Evolutionary conservation across 2,113 vertebrate genomes (phyloP).

Genomic region (chimpanzee (Pan troglodytes)): DNA sequence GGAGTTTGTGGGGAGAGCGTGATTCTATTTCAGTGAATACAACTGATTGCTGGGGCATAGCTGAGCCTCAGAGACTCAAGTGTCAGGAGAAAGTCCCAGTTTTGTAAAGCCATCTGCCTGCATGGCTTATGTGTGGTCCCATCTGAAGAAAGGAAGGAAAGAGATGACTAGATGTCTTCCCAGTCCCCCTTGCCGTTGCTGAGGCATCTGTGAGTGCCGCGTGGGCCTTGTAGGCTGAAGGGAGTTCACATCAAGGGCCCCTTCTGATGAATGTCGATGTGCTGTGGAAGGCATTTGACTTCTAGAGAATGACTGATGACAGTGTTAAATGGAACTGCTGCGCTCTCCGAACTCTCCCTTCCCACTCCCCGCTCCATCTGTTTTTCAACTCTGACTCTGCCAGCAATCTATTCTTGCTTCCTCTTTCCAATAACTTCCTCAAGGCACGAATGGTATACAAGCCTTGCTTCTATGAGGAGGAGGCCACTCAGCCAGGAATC

Average conservation of each 20-base stretch:
- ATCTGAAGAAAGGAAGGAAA: not conserved
- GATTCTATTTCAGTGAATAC: not conserved
- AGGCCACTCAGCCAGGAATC: not conserved
- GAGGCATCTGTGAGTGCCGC: not conserved
- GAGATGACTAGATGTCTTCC: not conserved
- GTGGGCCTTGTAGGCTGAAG: not conserved
- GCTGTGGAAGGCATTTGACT: not conserved
- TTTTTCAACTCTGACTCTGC: slow-evolving; percentile 69
- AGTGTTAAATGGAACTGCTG: not conserved
- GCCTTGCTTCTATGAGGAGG: not conserved
- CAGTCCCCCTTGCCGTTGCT: not conserved
- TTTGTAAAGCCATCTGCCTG: slow-evolving; percentile 38
- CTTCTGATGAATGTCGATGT: not conserved
- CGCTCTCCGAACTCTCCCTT: not conserved
- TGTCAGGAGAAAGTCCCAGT: not conserved
- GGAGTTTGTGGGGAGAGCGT: not conserved
- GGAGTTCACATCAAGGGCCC: not conserved
- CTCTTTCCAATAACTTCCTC: slow-evolving; percentile 52
- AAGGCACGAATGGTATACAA: not conserved
- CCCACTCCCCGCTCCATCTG: slow-evolving; percentile 70
- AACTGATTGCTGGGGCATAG: not conserved
- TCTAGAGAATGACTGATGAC: slow-evolving; percentile 30
- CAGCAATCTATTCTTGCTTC: slow-evolving; percentile 65
- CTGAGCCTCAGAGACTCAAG: not conserved
- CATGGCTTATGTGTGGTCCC: not conserved